Evolutionary conservation across 2,888 invertebrate genomes (phyloP).

Genomic region (Gasteruption jaculator): DNA sequence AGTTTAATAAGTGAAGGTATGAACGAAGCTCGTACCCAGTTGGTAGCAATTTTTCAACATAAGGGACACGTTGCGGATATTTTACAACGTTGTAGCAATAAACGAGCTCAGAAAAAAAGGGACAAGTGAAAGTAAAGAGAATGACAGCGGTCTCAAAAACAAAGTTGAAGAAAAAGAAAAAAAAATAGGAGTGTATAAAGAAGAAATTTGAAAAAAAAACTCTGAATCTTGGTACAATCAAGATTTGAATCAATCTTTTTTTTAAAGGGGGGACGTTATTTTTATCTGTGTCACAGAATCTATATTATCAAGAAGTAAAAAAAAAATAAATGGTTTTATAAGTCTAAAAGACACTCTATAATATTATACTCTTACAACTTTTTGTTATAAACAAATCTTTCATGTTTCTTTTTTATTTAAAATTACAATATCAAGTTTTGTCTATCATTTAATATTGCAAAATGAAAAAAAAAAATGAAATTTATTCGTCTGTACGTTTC

Average conservation of each 20-base stretch:
- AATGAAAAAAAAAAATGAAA: no score
- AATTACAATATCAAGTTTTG: no score
- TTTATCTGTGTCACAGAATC: conserved; percentile 42
- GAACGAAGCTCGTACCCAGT: conserved; percentile 80
- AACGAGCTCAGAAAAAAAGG: conserved; percentile 88
- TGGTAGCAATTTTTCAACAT: conserved; percentile 88
- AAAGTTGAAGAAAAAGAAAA: conserved; percentile 7
- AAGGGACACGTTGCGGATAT: conserved; percentile 86
- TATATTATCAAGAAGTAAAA: conserved; percentile 37
- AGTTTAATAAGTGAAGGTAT: conserved; percentile 90
- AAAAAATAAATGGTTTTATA: conserved; percentile 41
- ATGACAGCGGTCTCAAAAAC: conserved; percentile 2
- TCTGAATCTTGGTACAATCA: conserved; percentile 20
- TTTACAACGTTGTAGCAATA: conserved; percentile 85
- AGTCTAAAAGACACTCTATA: conserved; percentile 33
- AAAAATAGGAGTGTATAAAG: conserved; percentile 2
- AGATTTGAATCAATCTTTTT: conserved; percentile 25
- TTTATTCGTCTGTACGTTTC: no score
- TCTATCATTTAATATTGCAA: no score
- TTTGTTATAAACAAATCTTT: no score
- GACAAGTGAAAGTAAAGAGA: conserved; percentile 57
- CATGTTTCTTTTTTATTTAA: no score
- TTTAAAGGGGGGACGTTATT: conserved; percentile 36
- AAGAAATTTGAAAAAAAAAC: conserved; percentile 14
- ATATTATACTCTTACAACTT: no score